Percentiles rank a stretch among this genome's conserved stretches.
phyloP scores from a whole-genome alignment of 1,140 invertebrate genomes.

The Eciton burchellii region DNA sequence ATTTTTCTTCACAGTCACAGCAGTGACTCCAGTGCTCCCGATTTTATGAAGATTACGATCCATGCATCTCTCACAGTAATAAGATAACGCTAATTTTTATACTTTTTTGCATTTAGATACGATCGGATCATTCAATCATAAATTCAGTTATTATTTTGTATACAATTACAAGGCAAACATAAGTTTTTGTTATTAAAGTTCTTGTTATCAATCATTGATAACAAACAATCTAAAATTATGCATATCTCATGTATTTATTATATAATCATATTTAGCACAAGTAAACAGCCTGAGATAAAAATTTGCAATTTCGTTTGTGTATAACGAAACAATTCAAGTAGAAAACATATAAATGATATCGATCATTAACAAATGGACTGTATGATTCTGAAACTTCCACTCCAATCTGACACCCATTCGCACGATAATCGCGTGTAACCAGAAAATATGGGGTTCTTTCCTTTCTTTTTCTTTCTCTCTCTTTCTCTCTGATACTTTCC shows the following conservation, averaged over 20 bases:
- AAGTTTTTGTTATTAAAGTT: neutral
- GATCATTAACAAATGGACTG: constrained; percentile 21
- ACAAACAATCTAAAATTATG: neutral
- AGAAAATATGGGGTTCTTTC: too few species aligned
- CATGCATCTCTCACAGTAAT: neutral
- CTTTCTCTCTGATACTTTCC: too few species aligned
- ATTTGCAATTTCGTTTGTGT: neutral
- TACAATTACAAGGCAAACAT: neutral
- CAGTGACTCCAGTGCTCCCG: neutral
- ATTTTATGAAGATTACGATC: constrained; percentile 23
- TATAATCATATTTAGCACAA: neutral
- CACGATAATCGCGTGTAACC: constrained; percentile 16
- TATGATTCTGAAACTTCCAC: neutral
- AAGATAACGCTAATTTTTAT: neutral
- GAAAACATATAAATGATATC: constrained; percentile 3
- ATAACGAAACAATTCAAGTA: neutral
- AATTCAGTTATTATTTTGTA: neutral
- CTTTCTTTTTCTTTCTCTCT: too few species aligned
- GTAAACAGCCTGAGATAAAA: neutral
- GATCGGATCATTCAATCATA: constrained; percentile 5
- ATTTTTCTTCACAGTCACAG: too few species aligned
- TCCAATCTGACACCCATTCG: constrained; percentile 16
- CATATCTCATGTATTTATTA: neutral
- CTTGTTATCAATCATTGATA: too few species aligned
- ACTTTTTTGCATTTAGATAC: neutral